Evolutionary conservation across 2,888 invertebrate species (phyloP), one percentile per base, ranked within the genome.

Genomic region (Disparrhopalites patrizii): DNA sequence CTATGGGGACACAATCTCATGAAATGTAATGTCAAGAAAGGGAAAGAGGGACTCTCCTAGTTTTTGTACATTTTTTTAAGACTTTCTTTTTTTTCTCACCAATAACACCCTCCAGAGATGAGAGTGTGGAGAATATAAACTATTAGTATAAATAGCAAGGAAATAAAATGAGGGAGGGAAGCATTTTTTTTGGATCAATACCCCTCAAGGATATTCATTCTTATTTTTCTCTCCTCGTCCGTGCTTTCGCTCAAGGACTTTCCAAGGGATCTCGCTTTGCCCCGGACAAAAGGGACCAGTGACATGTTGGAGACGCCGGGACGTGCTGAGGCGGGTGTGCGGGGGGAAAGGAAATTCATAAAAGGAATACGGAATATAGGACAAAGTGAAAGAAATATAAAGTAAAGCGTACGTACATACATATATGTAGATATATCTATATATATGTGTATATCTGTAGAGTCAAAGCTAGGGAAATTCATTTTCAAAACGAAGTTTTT

Each of bases 111-210:
- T 7, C 15, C 7, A 15, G 15, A 7, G 4, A 40, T 15, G 13
- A 18, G 13, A 40, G 52, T 52, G 28, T 52, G 52, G 25, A 27
- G 52, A 52, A 52, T 52, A 55, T 58, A 47, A 47, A 43, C 60
- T 60, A 51, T 61, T 61, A 61, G 61, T 61, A 61, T 61, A 61
- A 61, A 61, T 61, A 61, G 61, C 27, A 52, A 51, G 51, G 27
- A 61, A 47, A 61, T 51, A 61, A 51, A 61, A 61, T 61, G 61
- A 51, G 51, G 38, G 36, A 61, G 30, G n/a, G 30, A n/a, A 31
- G 28, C 20, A 61, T 61, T 51, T n/a, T n/a, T n/a, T 61, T 51
- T 61, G 61, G 61, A 61, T 61, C 61, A 61, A 61, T 61, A 61
- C 36, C 61, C 61, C 36, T 61, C 61, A 61, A 61, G 61, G 51